These are phyloP conservation scores for Unio pictorum DNA, from an alignment of 2,888 invertebrate species.

Conservation along the genomic window DNA sequence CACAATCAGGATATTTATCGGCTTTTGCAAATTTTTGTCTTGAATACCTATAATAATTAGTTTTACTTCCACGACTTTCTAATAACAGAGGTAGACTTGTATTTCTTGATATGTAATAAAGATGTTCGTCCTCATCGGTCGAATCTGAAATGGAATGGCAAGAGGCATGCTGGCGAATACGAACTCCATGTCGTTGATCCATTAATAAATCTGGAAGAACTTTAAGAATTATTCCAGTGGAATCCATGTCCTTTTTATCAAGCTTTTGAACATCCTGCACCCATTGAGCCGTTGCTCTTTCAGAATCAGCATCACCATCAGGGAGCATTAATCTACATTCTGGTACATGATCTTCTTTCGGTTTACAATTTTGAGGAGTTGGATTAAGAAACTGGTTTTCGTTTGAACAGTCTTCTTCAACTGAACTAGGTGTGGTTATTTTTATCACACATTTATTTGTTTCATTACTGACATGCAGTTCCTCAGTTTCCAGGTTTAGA, in stretches of 20 bases:
- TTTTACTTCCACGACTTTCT: slow-evolving; percentile 18
- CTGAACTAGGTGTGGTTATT: too few species aligned
- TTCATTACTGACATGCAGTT: not conserved
- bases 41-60: slow-evolving; percentile 19
- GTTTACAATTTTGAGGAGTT: too few species aligned
- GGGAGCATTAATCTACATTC: slow-evolving; percentile 13
- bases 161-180: too few species aligned
- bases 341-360: not conserved
- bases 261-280: slow-evolving; percentile 42
- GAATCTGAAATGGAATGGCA: slow-evolving; percentile 32
- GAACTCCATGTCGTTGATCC: too few species aligned
- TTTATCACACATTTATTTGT: not conserved
- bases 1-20: slow-evolving; percentile 22
- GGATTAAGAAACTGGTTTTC: too few species aligned
- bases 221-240: slow-evolving; percentile 31
- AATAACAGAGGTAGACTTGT: slow-evolving; percentile 31
- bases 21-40: not conserved
- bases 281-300: slow-evolving; percentile 42
- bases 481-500: not conserved
- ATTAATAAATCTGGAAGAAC: slow-evolving; percentile 27
- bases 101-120: slow-evolving; percentile 29
- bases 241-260: slow-evolving; percentile 28
- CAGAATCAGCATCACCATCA: slow-evolving; percentile 27
- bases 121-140: slow-evolving; percentile 14
- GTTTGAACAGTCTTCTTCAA: too few species aligned